Base-by-base conservation (phyloP, 2,113 vertebrate genomes). In the Ochotona princeps region DNA sequence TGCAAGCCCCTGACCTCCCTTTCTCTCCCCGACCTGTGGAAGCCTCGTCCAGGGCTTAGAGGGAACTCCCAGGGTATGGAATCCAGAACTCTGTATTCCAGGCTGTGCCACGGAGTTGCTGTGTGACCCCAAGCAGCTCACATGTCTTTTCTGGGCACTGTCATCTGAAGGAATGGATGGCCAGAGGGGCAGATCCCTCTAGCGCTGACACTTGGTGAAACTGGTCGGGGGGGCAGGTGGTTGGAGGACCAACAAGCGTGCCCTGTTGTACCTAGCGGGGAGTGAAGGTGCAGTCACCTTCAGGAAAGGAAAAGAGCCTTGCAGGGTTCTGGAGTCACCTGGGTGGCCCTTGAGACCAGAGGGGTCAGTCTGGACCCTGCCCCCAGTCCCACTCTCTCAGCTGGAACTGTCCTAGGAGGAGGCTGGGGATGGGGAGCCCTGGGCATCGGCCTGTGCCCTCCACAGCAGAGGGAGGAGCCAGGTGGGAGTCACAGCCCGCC, bases 401-500 rank as follows among this genome's bases (percentile, higher is more conserved):
- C 70, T 30, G 5, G 49, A 44, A 17, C 20, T 30, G 1, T 57
- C 54, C 72, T 63, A 26, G 60, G 17, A n/a, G 21, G 20, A 54
- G 5, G 2, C 32, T 4, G 12, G 15, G n/a, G 80, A 44, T 44
- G 38, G 38, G 38, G 38, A 44, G 38, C 38, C 38, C 38, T 44
- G 38, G 38, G 38, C 38, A 4, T 44, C 6, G 38, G 38, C 38
- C 6, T 44, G 38, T 14, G 54, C 14, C 18, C 54, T 17, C 54
- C 18, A 12, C 12, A 4, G 32, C 13, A 1, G 81, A 63, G 47
- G 38, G 84, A 38, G 92, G 63, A 88, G 81, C 57, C 0, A 0
- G 30, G 89, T 94, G 89, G 78, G 96, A 95, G 97, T 97, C 96
- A 93, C 4, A 0, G 38, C 28, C 90, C 97, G 97, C 6, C 97